phyloP scores from a whole-genome alignment of 1,140 invertebrate species.

The Saccostrea glomerata region DNA sequence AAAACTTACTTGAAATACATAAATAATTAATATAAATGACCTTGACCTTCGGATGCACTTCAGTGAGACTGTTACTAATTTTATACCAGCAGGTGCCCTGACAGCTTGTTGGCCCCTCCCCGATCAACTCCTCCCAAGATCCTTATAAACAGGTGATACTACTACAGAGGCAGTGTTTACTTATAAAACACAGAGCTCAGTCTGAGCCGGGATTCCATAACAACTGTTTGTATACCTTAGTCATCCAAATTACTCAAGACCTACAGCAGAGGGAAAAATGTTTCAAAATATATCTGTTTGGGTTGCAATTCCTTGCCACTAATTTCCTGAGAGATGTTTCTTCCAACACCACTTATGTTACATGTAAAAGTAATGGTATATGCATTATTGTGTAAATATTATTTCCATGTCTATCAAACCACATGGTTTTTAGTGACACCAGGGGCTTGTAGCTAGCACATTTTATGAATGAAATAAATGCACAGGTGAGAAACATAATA shows the following conservation, averaged over 20 bases:
- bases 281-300: not conserved
- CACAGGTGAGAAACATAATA: slow-evolving; percentile 31
- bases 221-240: not conserved
- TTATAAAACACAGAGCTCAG: slow-evolving; percentile 5
- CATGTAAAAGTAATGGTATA: not conserved
- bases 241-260: not conserved
- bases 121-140: not conserved
- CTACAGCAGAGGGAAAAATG: slow-evolving; percentile 1
- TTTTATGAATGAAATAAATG: slow-evolving; percentile 34
- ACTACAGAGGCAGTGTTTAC: slow-evolving; percentile 11
- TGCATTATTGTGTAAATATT: not conserved
- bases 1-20: not conserved
- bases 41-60: not conserved
- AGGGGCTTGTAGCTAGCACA: slow-evolving; percentile 4
- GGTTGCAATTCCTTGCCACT: not conserved
- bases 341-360: not conserved
- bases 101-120: slow-evolving; percentile 3
- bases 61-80: not conserved
- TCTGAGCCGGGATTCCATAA: not conserved
- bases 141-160: not conserved
- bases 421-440: slow-evolving; percentile 8
- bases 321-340: not conserved
- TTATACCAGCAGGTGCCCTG: slow-evolving; percentile 4
- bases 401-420: not conserved
- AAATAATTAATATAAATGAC: not conserved